These are phyloP conservation scores for Papilio gigon DNA, from an alignment of 2,888 invertebrate genomes.

Conservation along the genomic window DNA sequence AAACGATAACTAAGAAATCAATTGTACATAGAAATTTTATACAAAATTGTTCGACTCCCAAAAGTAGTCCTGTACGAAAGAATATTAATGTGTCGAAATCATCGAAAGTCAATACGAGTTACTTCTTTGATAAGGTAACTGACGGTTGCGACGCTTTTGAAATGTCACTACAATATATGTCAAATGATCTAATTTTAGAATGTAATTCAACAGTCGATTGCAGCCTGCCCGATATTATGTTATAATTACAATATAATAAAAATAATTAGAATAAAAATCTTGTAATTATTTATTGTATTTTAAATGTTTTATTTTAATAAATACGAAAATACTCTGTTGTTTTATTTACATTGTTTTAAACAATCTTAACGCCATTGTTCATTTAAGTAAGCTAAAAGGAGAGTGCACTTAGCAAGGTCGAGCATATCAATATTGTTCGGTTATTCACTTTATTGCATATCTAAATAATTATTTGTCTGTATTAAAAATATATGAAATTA, in stretches of 20 bases:
- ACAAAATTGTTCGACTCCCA: slow-evolving; percentile 71
- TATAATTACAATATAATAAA: slow-evolving; percentile 46
- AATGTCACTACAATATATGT: slow-evolving; percentile 77
- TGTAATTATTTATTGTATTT: neutral
- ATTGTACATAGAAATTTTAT: slow-evolving; percentile 52
- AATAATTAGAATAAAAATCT: neutral
- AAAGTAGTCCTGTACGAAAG: slow-evolving; percentile 58
- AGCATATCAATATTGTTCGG: too few relatives aligned
- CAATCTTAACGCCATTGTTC: too few relatives aligned
- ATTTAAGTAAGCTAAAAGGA: too few relatives aligned
- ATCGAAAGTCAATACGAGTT: slow-evolving; percentile 70
- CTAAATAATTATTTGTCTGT: too few relatives aligned
- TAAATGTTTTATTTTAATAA: neutral
- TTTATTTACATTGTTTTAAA: neutral
- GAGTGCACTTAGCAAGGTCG: too few relatives aligned
- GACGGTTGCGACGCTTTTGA: slow-evolving; percentile 84
- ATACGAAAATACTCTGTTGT: neutral
- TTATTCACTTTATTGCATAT: too few relatives aligned
- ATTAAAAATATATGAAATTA: too few relatives aligned
- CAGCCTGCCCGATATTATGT: slow-evolving; percentile 65
- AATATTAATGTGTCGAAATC: slow-evolving; percentile 51
- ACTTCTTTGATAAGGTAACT: slow-evolving; percentile 79
- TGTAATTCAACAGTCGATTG: slow-evolving; percentile 65
- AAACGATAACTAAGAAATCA: slow-evolving; percentile 48
- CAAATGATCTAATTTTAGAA: slow-evolving; percentile 56